Percentiles rank a stretch among this genome's conserved stretches.
Conservation (phyloP, 2,888 invertebrate species). For the Tolmerus cingulatus region DNA sequence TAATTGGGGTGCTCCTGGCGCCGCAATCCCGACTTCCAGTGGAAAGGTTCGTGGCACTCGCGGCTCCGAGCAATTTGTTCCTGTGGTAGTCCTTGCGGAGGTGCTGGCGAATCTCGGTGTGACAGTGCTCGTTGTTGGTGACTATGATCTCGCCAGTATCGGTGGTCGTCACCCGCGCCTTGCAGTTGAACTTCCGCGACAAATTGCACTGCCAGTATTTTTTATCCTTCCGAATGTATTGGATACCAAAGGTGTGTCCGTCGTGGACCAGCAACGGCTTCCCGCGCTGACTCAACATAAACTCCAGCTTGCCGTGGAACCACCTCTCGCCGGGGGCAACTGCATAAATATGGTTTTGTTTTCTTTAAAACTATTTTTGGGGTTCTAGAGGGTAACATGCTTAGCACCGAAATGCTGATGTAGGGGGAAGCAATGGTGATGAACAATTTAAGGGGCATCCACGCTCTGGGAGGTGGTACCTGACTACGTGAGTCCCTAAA, state of each 20-base stretch:
- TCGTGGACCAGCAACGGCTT: conserved; percentile 63
- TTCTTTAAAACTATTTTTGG: conserved; percentile 2
- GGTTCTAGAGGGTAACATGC: not conserved
- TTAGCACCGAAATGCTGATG: not conserved
- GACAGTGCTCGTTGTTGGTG: conserved; percentile 64
- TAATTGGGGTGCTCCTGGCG: not conserved
- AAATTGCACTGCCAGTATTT: conserved; percentile 65
- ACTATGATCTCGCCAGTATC: conserved; percentile 61
- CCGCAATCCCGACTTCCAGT: not conserved
- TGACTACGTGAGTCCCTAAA: not conserved
- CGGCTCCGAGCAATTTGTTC: conserved; percentile 53
- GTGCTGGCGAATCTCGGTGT: conserved; percentile 64
- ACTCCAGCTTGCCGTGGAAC: conserved; percentile 64
- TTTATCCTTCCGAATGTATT: conserved; percentile 64
- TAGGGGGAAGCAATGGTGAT: not conserved
- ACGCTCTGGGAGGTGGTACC: not conserved
- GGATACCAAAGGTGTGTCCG: conserved; percentile 63
- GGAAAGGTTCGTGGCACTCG: not conserved
- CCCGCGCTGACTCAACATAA: conserved; percentile 64
- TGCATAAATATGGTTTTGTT: conserved; percentile 49
- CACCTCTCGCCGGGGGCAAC: conserved; percentile 64
- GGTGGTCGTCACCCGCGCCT: conserved; percentile 63
- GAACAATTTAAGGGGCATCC: not conserved
- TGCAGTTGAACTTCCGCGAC: conserved; percentile 64
- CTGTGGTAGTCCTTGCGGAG: conserved; percentile 63